Evolutionary conservation across 2,888 invertebrate genomes (phyloP), one percentile per base, ranked within the genome.

Genomic region (Leptinotarsa haldemani): DNA sequence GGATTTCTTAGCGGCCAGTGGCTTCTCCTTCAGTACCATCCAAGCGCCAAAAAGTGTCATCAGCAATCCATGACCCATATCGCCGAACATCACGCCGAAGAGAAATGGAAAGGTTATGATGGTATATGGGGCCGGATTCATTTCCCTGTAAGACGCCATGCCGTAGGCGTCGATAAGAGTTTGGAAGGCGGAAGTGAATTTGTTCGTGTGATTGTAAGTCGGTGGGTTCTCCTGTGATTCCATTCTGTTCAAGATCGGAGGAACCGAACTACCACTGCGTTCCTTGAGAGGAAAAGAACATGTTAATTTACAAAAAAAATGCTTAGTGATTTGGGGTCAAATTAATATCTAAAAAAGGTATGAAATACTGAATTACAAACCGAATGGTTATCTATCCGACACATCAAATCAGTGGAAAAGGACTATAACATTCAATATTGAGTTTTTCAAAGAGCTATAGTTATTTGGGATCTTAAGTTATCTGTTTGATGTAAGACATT

Each of bases 71-170:
- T 99, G 99, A 0, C 99, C 99, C 53, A 84, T 78, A 89, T 99
- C 99, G n/a, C 99, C 98, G 89, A 99, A 99, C 98, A 99, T 99
- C 80, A 99, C 95, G 80, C 97, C 96, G 88, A 99, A 99, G 84
- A 99, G 89, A 89, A 99, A 99, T 72, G 98, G 98, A 88, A 99
- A 99, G 9, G 98, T 97, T 74, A 99, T 96, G 81, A 98, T 97
- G 0, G 98, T 97, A 88, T 97, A 99, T 0, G 97, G 97, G 0
- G 98, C 96, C 90, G 99, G 98, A 88, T 99, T 99, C 87, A 99
- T 96, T 89, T 99, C 99, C 70, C 97, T 91, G 87, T 99, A 99
- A 65, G 94, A 94, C 73, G 98, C 97, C 65, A 98, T 94, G 76
- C 99, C 99, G 87, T 99, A 99, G 0, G 98, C 94, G 89, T 99